These are phyloP conservation scores for Charanyca ferruginea DNA, from an alignment of 2,888 invertebrate genomes.

Conservation along the genomic window DNA sequence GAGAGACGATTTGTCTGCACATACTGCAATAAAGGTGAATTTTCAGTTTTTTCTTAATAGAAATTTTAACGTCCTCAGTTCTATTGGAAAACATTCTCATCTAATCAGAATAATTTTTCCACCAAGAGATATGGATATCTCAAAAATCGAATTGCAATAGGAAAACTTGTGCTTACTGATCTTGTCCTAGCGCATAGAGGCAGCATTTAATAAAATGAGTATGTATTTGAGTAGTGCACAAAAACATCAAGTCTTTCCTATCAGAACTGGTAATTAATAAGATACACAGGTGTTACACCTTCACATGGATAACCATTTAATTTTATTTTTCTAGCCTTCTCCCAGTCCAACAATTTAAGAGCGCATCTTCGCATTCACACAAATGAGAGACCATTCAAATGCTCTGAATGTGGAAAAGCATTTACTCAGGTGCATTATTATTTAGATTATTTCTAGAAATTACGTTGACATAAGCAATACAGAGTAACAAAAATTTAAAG, in stretches of 20 bases:
- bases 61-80: background rate
- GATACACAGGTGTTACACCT: background rate
- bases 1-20: constrained; percentile 89
- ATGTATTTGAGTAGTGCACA: no score
- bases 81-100: no score
- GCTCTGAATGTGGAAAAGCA: constrained; percentile 88
- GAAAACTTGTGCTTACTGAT: no score
- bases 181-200: no score
- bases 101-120: no score
- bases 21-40: constrained; percentile 88
- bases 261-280: background rate
- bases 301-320: background rate
- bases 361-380: constrained; percentile 90
- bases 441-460: background rate
- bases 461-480: no score
- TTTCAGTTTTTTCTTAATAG: background rate
- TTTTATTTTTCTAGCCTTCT: constrained; percentile 81
- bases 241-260: background rate
- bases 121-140: no score
- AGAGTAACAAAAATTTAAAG: no score
- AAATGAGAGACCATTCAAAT: constrained; percentile 89
- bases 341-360: constrained; percentile 88
- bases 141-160: no score
- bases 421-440: constrained; percentile 85
- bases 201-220: no score